Evolutionary conservation across 2,888 invertebrate species (phyloP).

Genomic region (Phaedon cochleariae): DNA sequence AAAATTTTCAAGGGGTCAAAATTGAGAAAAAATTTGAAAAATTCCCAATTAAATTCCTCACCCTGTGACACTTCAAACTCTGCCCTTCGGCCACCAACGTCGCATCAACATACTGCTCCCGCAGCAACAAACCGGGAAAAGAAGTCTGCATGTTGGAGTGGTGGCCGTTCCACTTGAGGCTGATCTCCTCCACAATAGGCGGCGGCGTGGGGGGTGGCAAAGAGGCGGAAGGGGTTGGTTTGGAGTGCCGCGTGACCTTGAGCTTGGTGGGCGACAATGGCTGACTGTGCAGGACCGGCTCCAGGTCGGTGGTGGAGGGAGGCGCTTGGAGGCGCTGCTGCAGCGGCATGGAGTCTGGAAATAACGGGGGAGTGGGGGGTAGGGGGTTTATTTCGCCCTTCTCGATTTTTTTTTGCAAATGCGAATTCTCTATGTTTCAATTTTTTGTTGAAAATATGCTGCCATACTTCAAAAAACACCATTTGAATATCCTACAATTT

Average conservation of each 20-base stretch:
- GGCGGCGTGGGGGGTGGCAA: conserved; percentile 31
- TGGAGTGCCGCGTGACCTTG: conserved; percentile 54
- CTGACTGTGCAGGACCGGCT: conserved; percentile 51
- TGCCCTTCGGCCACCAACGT: conserved; percentile 66
- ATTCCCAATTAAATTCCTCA: no score
- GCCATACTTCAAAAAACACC: no score
- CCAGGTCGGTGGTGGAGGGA: conserved; percentile 26
- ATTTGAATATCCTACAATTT: no score
- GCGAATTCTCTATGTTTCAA: no score
- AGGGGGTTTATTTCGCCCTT: no score
- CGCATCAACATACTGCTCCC: conserved; percentile 66
- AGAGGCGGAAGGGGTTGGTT: conserved; percentile 25
- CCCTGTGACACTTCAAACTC: conserved; percentile 66
- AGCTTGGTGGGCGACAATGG: conserved; percentile 57
- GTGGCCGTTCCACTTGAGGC: conserved; percentile 67
- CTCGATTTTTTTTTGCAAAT: no score
- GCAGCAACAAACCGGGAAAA: conserved; percentile 63
- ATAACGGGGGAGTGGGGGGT: neutral
- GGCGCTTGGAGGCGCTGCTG: conserved; percentile 46
- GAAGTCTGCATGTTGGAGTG: conserved; percentile 66
- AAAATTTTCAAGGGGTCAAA: no score
- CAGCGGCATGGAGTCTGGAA: conserved; percentile 55
- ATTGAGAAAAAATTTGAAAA: no score
- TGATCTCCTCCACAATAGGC: conserved; percentile 56
- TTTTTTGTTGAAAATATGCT: no score